Base-by-base conservation (phyloP, 2,113 vertebrate genomes). In the Carassius gibelio region DNA sequence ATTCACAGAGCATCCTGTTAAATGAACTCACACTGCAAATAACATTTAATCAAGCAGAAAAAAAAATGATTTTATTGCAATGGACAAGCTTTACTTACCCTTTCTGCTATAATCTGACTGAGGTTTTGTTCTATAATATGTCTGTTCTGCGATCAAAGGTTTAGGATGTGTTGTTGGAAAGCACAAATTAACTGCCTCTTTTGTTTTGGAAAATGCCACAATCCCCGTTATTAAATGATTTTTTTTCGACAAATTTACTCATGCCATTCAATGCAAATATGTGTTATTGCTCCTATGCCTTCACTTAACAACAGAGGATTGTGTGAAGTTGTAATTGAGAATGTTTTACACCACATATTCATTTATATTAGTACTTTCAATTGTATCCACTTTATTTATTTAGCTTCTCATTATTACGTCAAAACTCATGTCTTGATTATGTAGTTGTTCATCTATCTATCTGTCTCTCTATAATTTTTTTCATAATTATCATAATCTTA, bases 91-190 rank as follows among this genome's bases (percentile, higher is more conserved):
- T 80, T 64, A 62, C 23, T 17, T 36, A 17, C 36, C n/a, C 34
- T 62, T 80, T 45, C 34, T 80, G 59, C 57, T 3, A 26, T 80
- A 45, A 80, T 80, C 77, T 42, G 57, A 64, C 38, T 17, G 59
- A 64, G 36, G 4, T 59, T 80, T 62, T 64, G 36, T 45, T 80
- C 59, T 64, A 1, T 45, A 23, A 13, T 8, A 26, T 23, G 34
- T 62, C 77, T 45, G 59, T 62, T 80, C 36, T 64, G 77, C 45
- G 77, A 80, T 64, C 57, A 80, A 62, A 80, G 36, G 57, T 26
- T 15, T 26, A 62, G 59, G 36, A 80, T 42, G 57, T 62, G 77
- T 45, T 80, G 38, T 80, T 45, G 26, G 77, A 80, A 80, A 80
- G 36, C 57, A 1, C n/a, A n/a, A 80, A 80, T 80, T 80, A 80